Base-by-base conservation (phyloP, 2,797 vertebrate species). In the Sorex maritimensis region DNA sequence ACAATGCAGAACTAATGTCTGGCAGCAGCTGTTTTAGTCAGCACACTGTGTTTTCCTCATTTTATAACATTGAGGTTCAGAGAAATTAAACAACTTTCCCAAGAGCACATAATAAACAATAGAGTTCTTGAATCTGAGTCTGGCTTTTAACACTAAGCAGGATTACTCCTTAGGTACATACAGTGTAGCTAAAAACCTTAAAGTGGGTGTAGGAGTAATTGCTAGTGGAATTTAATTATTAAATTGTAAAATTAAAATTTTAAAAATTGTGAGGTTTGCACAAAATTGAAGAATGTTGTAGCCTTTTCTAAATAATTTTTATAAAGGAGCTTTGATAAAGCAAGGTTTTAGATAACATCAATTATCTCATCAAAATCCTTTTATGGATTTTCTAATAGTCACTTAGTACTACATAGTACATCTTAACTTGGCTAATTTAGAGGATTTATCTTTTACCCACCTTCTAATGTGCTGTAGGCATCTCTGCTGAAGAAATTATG, bases 371-470 rank as follows among this genome's bases (percentile, higher is more conserved):
- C 30, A 88, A 69, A 90, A 88, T 93, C 13, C 55, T 61, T 89
- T 85, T 86, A 94, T 86, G n/a, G 38, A 80, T 88, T 38, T 91
- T 94, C 58, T 61, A 61, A 61, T 61, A 61, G 21, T 61, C 58
- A 61, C 81, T 85, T 77, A 92, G 69, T 87, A 85, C 30, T 95
- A 93, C 72, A 78, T 38, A 91, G 41, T 86, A 46, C 2, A 89
- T 87, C 49, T 91, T 87, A 69, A 86, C 1, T 75, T 93, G 81
- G 24, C 72, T 90, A 85, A 91, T 93, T 90, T 82, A 82, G 49
- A 90, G 65, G 38, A 82, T 80, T 96, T 77, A 65, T 91, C 86
- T 92, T 92, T 92, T 95, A 93, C 38, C n/a, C 3, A 52, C 3
- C 5, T 85, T 93, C 81, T 17, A 80, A 73, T 80, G 14, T 92